Evolutionary conservation across 1,140 invertebrate species (phyloP), one percentile per base, ranked within the genome.

Genomic region (Psilanteris sp.): DNA sequence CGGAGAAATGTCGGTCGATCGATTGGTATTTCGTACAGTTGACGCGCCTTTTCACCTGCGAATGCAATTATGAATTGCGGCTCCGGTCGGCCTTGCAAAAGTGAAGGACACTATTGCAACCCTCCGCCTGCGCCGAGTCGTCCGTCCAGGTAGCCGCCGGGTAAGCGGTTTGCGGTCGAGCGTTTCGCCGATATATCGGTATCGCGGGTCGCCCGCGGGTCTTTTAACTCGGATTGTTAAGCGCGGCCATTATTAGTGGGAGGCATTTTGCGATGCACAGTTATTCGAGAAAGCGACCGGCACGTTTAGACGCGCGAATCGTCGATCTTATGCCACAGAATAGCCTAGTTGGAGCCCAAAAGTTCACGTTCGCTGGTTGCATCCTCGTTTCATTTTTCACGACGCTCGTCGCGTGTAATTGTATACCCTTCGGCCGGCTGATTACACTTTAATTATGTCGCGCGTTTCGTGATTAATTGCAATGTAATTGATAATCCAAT

Each of bases 11-110:
- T 52, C 26, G 71, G 55, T 20, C 52, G 54, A 61, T 62, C 71
- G 43, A 57, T 27, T 43, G 71, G 71, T 31, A 59, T 61, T 61
- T 59, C 16, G 32, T 24, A 43, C 46, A 37, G 37, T 36, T 15
- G 52, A 39, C 27, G 26, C 9, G 46, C 36, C 61, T 74, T 73
- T 73, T 73, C 57, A 59, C 50, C 59, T 57, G 61, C 37, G 36
- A 61, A 66, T 44, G 31, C 55, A 74, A 74, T 74, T 74, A 74
- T 74, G 54, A 67, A 74, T 61, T 61, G 71, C 61, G 34, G 26
- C 43, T 64, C 70, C 61, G 13, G 71, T 54, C 46, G 71, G 61
- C 71, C 71, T 74, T 74, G 71, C 37, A 22, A 24, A 11, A 67
- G 46, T 46, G 71, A 74, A 74, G 71, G 71, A 74, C 71, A 67